Conservation (phyloP, 92 coral and sea anemone species). For the Ricordea florida region DNA sequence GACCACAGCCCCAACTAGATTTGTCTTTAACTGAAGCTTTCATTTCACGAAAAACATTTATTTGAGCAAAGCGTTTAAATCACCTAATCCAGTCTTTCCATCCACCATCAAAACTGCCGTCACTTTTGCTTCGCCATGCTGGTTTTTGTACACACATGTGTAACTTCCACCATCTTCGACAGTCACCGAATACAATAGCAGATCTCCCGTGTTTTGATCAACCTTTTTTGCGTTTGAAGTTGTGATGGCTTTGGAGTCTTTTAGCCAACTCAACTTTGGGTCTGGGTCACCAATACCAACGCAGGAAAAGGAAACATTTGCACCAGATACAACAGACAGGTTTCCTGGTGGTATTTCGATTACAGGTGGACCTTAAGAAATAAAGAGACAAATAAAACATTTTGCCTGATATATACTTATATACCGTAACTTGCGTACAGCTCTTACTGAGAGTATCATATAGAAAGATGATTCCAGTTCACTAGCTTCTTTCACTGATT, state of each 20-base stretch:
- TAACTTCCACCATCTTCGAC: conserved; percentile 67
- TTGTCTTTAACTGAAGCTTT: no score
- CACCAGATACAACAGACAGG: conserved; percentile 70
- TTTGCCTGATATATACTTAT: not conserved
- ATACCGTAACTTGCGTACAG: no score
- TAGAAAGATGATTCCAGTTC: no score
- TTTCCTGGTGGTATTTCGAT: conserved; percentile 61
- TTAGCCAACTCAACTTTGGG: conserved; percentile 66
- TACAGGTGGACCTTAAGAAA: conserved; percentile 52
- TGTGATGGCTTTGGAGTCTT: conserved; percentile 15
- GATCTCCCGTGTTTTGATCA: not conserved
- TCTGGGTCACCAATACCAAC: conserved; percentile 51
- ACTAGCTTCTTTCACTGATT: no score
- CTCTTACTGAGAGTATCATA: no score
- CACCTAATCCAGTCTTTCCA: conserved; percentile 52
- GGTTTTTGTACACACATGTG: conserved; percentile 60
- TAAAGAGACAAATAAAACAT: not conserved
- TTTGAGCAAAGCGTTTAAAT: no score
- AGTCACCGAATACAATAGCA: conserved; percentile 28
- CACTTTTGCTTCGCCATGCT: conserved; percentile 28
- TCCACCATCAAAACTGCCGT: conserved; percentile 67
- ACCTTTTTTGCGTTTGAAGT: not conserved
- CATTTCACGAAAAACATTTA: no score
- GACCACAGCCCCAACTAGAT: no score
- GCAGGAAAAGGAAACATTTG: conserved; percentile 66